These are phyloP conservation scores for Muntiacus muntjak DNA, from an alignment of 2,113 vertebrate genomes.

Conservation along the genomic window DNA sequence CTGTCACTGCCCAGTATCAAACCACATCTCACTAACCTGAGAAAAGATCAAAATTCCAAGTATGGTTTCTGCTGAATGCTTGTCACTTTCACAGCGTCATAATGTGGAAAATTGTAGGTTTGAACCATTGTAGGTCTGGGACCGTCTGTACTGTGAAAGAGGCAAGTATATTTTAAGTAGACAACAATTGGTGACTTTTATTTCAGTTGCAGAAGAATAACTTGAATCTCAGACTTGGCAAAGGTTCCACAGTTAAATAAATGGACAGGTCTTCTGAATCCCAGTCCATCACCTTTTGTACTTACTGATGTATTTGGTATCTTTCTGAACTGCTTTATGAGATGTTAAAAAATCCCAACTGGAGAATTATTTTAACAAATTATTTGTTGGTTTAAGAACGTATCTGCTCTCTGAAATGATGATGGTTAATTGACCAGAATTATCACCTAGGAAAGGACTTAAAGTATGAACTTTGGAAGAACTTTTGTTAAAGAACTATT, in stretches of 20 bases:
- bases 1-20: not conserved
- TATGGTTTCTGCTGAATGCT: not conserved
- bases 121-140: not conserved
- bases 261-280: not conserved
- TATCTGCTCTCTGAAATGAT: not conserved
- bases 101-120: not conserved
- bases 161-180: not conserved
- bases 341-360: not conserved
- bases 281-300: not conserved
- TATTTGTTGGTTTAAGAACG: constrained; percentile 6
- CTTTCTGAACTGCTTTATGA: not conserved
- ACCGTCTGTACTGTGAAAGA: not conserved
- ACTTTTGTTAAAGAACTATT: not conserved
- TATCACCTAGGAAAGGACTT: not conserved
- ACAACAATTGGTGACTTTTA: not conserved
- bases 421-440: constrained; percentile 4
- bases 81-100: not conserved
- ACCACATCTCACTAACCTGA: not conserved
- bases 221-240: not conserved
- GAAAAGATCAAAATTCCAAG: not conserved
- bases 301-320: not conserved
- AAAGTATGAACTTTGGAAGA: not conserved
- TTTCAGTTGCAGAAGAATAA: not conserved
- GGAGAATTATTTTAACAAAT: not conserved
- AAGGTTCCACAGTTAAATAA: not conserved